phyloP scores from a whole-genome alignment of 2,888 invertebrate genomes.

The Drosophila tripunctata region DNA sequence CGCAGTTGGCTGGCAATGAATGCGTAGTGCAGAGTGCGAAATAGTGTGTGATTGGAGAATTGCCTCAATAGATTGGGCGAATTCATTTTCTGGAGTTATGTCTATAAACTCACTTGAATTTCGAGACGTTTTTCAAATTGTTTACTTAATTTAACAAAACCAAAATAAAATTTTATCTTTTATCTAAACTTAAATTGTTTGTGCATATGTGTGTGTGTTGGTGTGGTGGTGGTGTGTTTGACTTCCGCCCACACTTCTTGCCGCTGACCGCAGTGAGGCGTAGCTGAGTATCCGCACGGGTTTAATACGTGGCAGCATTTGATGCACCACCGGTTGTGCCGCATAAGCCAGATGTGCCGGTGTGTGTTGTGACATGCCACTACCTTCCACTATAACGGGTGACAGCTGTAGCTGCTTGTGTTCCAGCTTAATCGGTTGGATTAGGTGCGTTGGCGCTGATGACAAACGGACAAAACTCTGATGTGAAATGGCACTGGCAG shows the following conservation, averaged over 20 bases:
- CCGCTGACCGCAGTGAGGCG: slow-evolving; percentile 43
- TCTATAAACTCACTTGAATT: slow-evolving; percentile 46
- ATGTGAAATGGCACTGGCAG: slow-evolving; percentile 84
- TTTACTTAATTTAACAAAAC: slow-evolving; percentile 32
- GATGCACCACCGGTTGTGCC: slow-evolving; percentile 64
- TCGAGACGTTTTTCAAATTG: slow-evolving; percentile 41
- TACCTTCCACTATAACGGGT: no score
- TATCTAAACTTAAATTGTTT: slow-evolving; percentile 22
- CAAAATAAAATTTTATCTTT: not conserved
- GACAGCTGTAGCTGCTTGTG: no score
- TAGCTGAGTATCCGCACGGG: slow-evolving; percentile 65
- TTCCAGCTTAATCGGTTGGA: not conserved
- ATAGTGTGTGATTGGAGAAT: slow-evolving; percentile 54
- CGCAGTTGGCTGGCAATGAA: slow-evolving; percentile 59
- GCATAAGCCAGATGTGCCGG: slow-evolving; percentile 69
- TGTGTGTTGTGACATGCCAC: no score
- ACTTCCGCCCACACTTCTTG: slow-evolving; percentile 31
- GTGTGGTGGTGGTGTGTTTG: slow-evolving; percentile 9
- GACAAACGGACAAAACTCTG: slow-evolving; percentile 85
- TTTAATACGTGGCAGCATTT: slow-evolving; percentile 61
- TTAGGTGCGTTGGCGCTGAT: slow-evolving; percentile 12
- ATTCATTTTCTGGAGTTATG: slow-evolving; percentile 26
- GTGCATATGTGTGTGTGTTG: not conserved
- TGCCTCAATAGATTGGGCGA: slow-evolving; percentile 42
- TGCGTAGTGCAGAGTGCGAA: slow-evolving; percentile 60